Evolutionary conservation across 2,888 invertebrate species (phyloP).

Genomic region (Bedellia somnulentella): DNA sequence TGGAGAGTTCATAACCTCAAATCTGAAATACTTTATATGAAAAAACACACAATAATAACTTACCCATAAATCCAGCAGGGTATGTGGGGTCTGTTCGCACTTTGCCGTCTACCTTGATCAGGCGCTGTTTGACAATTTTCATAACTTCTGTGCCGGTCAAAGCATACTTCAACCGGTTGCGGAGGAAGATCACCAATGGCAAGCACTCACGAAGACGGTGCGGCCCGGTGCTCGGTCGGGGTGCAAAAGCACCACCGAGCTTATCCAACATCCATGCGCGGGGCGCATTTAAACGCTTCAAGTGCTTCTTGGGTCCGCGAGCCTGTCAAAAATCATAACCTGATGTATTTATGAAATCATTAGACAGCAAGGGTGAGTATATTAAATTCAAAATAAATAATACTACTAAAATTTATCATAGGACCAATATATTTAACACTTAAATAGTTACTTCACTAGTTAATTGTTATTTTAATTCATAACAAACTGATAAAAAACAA

Average conservation of each 20-base stretch:
- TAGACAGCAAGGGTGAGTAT: too few relatives aligned
- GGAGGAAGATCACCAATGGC: conserved; percentile 93
- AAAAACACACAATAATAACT: conserved; percentile 35
- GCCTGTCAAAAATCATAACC: conserved; percentile 64
- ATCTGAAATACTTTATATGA: too few relatives aligned
- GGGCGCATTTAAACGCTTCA: conserved; percentile 98
- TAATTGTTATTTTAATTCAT: too few relatives aligned
- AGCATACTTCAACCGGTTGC: conserved; percentile 98
- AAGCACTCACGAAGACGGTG: conserved; percentile 97
- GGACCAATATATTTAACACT: too few relatives aligned
- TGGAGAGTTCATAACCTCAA: too few relatives aligned
- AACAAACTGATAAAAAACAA: too few relatives aligned
- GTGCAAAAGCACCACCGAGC: conserved; percentile 96
- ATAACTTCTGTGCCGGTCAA: conserved; percentile 95
- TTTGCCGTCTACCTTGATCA: conserved; percentile 98
- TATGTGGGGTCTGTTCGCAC: conserved; percentile 96
- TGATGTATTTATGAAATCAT: too few relatives aligned
- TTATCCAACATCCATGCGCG: conserved; percentile 99
- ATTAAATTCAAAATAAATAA: too few relatives aligned
- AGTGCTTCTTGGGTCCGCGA: conserved; percentile 98
- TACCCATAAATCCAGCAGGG: conserved; percentile 99
- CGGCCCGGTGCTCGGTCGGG: conserved; percentile 95
- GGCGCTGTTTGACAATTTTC: conserved; percentile 96
- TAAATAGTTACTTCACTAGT: too few relatives aligned
- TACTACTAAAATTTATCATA: too few relatives aligned